phyloP scores from a whole-genome alignment of 2,113 vertebrate genomes.

The Oxyura jamaicensis region DNA sequence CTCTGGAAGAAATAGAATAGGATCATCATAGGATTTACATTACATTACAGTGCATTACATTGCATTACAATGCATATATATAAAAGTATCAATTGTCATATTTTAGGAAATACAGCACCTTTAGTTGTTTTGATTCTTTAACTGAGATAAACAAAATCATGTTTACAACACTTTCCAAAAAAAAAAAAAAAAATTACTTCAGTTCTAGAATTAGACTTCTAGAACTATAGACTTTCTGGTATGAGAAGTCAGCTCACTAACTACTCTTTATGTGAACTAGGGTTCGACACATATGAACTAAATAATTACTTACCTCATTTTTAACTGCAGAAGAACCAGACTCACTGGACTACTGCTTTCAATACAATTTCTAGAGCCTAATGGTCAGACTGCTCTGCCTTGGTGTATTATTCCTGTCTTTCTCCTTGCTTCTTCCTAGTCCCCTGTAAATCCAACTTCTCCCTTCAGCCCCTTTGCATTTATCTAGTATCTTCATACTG shows the following conservation, averaged over 20 bases:
- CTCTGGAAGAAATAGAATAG: not conserved
- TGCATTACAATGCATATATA: not conserved
- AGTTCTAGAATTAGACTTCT: not conserved
- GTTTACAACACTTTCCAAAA: not conserved
- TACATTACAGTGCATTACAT: too few species aligned
- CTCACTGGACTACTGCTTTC: not conserved
- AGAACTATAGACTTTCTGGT: not conserved
- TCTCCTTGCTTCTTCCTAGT: not conserved
- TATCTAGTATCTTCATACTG: not conserved
- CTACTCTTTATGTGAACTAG: not conserved
- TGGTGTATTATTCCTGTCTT: not conserved
- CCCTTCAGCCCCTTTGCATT: not conserved
- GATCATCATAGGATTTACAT: not conserved
- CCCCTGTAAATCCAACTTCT: not conserved
- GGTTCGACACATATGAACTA: rapidly evolving
- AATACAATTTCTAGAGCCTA: not conserved
- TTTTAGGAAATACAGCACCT: not conserved
- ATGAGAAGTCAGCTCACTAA: not conserved
- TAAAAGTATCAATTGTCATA: not conserved
- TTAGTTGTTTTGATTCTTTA: not conserved
- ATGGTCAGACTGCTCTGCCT: not conserved
- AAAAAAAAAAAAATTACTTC: not conserved
- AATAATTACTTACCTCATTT: not conserved
- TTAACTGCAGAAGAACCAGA: not conserved
- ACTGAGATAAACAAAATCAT: not conserved